Base-by-base conservation (phyloP, 2,113 vertebrate species). In the Brienomyrus longianalis region DNA sequence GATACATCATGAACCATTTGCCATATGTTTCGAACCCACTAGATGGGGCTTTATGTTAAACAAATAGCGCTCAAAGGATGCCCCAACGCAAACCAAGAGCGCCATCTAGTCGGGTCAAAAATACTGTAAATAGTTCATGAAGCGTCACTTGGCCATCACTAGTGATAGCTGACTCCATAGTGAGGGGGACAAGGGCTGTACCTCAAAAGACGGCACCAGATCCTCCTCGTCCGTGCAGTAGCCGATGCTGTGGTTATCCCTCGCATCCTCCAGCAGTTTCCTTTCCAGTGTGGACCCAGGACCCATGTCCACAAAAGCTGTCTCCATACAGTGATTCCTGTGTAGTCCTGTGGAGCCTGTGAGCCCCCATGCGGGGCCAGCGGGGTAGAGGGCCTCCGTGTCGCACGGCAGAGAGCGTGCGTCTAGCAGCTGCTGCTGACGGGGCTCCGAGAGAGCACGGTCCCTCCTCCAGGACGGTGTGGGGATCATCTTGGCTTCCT, bases 141-240 rank as follows among this genome's bases (percentile, higher is more conserved):
- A 70, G n/a, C 62, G 13, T 70, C n/a, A 70, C 31, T 31, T 66
- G 3, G n/a, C n/a, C 62, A 66, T 27, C 62, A 31, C n/a, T 17
- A 54, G 51, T 54, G 51, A 9, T 5, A 47, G 51, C 17, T 2
- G 50, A 39, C 17, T 54, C n/a, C 74, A 43, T 19, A 62, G n/a
- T n/a, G n/a, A 56, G 66, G 9, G 15, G 21, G 88, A 31, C 13
- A 19, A 89, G 27, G 11, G 0, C 31, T 27, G 83, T 93, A 96
- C 96, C 87, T 96, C 96, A 90, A 95, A 96, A 90, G 96, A 95
- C 0, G 95, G 96, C 13, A 96, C 94, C 90, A 96, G 94, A 89
- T 96, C 96, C 0, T 96, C 96, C 91, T 96, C 95, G 5, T 96
- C 96, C 90, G 95, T 91, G 92, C 95, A 95, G 94, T 95, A 96